Evolutionary conservation across 2,888 invertebrate species (phyloP), one percentile per base, ranked within the genome.

Genomic region (Plebejus anna): DNA sequence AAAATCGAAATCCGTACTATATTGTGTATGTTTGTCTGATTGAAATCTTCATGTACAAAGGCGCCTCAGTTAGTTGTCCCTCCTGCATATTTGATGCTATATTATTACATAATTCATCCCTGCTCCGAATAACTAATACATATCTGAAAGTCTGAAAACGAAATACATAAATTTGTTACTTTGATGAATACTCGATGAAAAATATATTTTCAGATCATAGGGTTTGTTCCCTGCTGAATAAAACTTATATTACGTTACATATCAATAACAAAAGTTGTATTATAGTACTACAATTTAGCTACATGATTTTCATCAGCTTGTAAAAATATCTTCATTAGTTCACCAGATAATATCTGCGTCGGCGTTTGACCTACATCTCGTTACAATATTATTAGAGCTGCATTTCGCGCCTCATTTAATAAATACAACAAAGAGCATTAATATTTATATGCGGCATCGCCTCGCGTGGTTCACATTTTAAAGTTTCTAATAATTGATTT

Each of bases 51-150:
- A 77, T 75, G 76, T 75, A 76, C n/a, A 75, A 77, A 0, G 77
- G 73, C 16, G 78, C 76, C 28, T 78, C 77, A 4, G 79, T 78
- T 1, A 79, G 76, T 28, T 78, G 47, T n/a, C 38, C 22, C 55
- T 80, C 80, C n/a, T 76, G 77, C 13, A 77, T 66, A 66, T 66
- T 36, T 66, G 66, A 66, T 66, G 66, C 16, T 22, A 61, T 36
- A 66, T 66, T 13, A 66, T 32, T 36, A 36, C 36, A 13, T 66
- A 66, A 13, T 32, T 66, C 32, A 66, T 66, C 66, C 32, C 66
- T 66, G 66, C 66, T 66, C 32, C 16, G 32, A 66, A 66, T 66
- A 66, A 66, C 32, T 66, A 66, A 66, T 36, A 66, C 1, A 66
- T 22, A 22, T 22, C 22, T 22, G 22, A 22, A 22, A 22, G 22